phyloP scores from a whole-genome alignment of 2,797 vertebrate genomes.

The Malurus leucopterus region DNA sequence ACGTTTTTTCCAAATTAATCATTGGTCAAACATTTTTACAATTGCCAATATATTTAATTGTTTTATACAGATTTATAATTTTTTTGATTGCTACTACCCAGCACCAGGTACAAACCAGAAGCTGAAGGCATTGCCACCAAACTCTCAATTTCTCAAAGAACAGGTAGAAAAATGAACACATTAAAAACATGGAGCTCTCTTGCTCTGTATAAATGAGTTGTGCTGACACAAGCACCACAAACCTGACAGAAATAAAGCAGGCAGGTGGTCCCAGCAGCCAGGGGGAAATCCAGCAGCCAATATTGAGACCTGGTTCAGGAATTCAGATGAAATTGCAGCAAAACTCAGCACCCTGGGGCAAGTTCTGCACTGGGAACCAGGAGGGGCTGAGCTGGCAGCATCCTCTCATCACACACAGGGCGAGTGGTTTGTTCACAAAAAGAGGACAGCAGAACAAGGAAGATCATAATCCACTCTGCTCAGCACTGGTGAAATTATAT shows the following conservation, averaged over 20 bases:
- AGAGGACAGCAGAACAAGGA: rapidly evolving
- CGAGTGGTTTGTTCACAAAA: neutral
- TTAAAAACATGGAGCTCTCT: rapidly evolving
- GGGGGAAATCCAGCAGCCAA: neutral
- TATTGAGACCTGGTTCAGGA: rapidly evolving
- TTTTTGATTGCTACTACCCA: neutral
- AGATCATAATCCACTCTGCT: neutral
- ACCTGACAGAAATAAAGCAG: neutral
- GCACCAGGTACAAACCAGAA: neutral
- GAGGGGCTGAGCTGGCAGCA: neutral
- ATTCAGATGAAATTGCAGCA: rapidly evolving
- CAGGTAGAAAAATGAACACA: rapidly evolving
- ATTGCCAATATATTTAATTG: neutral
- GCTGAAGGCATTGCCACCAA: neutral
- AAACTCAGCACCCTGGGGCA: neutral
- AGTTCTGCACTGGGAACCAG: neutral
- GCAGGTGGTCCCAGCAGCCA: neutral
- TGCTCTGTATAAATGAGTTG: neutral
- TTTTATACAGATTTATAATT: neutral
- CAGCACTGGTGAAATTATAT: neutral
- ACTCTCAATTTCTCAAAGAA: neutral
- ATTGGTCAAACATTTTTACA: neutral
- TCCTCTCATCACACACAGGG: neutral
- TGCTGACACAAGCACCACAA: neutral
- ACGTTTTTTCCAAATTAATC: neutral